A percentile compares a stretch with the other conserved stretches of the same genome.
Conservation (phyloP, 1,140 invertebrate species). For the Reticulitermes speratus region DNA sequence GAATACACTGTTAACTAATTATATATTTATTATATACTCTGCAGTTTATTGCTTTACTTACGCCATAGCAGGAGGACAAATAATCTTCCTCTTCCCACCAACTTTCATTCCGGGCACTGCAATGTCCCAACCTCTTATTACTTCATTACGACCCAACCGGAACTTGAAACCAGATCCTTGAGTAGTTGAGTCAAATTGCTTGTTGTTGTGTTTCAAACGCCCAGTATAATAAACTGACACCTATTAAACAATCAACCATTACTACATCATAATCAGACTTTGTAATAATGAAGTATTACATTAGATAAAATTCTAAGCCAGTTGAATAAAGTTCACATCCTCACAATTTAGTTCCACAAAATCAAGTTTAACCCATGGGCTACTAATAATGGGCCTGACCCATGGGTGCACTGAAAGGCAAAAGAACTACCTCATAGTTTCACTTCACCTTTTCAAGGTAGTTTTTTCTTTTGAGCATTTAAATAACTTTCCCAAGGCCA, state of each 20-base stretch:
- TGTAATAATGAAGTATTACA: not conserved
- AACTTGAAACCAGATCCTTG: conserved; percentile 83
- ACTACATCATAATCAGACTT: conserved; percentile 13
- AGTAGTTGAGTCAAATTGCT: conserved; percentile 68
- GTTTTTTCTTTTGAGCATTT: too few species aligned
- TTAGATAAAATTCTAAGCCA: too few species aligned
- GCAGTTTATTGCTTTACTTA: conserved; percentile 51
- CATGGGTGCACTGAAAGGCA: too few species aligned
- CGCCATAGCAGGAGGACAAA: conserved; percentile 80
- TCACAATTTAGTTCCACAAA: too few species aligned
- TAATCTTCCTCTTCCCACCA: conserved; percentile 84
- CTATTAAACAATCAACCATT: conserved; percentile 42
- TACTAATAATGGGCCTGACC: too few species aligned
- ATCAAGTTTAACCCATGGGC: too few species aligned
- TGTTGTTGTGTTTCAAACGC: conserved; percentile 74
- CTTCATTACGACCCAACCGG: conserved; percentile 77
- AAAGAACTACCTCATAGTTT: too few species aligned
- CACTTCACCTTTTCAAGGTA: too few species aligned
- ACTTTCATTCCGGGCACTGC: conserved; percentile 88
- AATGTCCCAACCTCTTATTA: conserved; percentile 90
- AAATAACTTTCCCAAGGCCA: too few species aligned
- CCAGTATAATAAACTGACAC: conserved; percentile 74
- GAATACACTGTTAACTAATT: too few species aligned
- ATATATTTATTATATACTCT: too few species aligned
- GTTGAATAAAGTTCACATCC: too few species aligned